Evolutionary conservation across 2,888 invertebrate genomes (phyloP), one percentile per base, ranked within the genome.

Genomic region (Atrina japonica): DNA sequence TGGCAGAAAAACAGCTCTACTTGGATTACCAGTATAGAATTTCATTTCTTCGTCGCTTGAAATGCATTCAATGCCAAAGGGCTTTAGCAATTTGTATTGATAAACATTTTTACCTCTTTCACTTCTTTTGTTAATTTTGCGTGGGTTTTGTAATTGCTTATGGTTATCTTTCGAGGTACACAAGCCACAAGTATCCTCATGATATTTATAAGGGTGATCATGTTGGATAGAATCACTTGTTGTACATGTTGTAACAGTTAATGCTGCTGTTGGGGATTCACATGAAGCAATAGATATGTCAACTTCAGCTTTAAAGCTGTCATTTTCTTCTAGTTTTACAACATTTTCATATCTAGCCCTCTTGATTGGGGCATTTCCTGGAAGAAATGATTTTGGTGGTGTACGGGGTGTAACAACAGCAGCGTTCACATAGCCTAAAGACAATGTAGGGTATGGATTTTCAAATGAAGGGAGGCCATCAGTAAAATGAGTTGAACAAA

Each of bases 121-220:
- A 49, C n/a, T 49, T 49, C 49, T n/a, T n/a, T 49, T 7, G 49
- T 49, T n/a, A 49, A n/a, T 49, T 49, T 49, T 6, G 49, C 14
- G 6, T 30, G 27, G 55, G 16, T 30, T 30, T 30, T 55, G 27
- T n/a, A 55, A 18, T 30, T 23, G 16, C 35, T 55, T 3, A 29
- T 55, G 55, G 11, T 21, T 18, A n/a, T 58, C 58, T 1, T 58
- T 58, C n/a, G 35, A 23, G 14, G 21, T 7, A 58, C 58, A 58
- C 35, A 14, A n/a, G 11, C n/a, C 9, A 40, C 58, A 58, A 3
- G 11, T 16, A 18, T 35, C 16, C n/a, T 35, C 18, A 40, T 1
- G 14, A 30, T 27, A 9, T 18, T 40, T 41, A 41, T 58, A 58
- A 14, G 18, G 2, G 14, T 58, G 7, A 58, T 58, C 30, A 58